phyloP scores from a whole-genome alignment of 1,140 invertebrate genomes.

The Drosophila funebris region DNA sequence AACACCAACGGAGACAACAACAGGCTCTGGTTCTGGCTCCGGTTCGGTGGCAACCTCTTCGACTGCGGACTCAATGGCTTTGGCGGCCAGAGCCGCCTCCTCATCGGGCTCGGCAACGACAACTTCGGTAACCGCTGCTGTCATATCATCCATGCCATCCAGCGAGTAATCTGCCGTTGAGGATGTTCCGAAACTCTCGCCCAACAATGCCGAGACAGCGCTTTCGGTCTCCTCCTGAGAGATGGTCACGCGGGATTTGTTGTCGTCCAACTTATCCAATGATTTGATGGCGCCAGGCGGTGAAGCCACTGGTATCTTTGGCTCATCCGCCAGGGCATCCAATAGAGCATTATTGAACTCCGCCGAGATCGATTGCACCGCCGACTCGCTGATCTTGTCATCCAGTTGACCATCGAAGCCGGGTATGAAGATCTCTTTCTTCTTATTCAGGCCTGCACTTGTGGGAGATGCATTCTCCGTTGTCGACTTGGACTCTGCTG shows the following conservation, averaged over 20 bases:
- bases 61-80: conserved; percentile 69
- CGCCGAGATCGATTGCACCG: conserved; percentile 89
- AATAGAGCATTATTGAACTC: conserved; percentile 84
- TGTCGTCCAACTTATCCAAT: conserved; percentile 87
- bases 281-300: conserved; percentile 81
- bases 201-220: conserved; percentile 93
- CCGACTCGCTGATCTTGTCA: conserved; percentile 90
- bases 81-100: conserved; percentile 72
- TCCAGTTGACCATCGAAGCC: conserved; percentile 89
- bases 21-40: conserved; percentile 29
- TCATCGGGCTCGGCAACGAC: conserved; percentile 71
- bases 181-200: conserved; percentile 90
- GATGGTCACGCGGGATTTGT: conserved; percentile 91
- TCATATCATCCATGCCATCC: conserved; percentile 84
- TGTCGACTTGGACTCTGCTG: conserved; percentile 20
- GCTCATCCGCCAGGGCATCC: conserved; percentile 83
- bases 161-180: conserved; percentile 85
- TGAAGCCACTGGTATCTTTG: conserved; percentile 81
- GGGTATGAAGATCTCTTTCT: conserved; percentile 88
- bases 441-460: conserved; percentile 57
- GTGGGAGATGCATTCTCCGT: conserved; percentile 40
- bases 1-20: conserved; percentile 23
- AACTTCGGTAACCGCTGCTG: conserved; percentile 46
- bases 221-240: conserved; percentile 97
- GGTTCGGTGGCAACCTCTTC: conserved; percentile 53